A percentile compares a stretch with the other conserved stretches of the same genome.
These are phyloP conservation scores for Eudemis profundana DNA, from an alignment of 2,888 invertebrate genomes.

Conservation along the genomic window DNA sequence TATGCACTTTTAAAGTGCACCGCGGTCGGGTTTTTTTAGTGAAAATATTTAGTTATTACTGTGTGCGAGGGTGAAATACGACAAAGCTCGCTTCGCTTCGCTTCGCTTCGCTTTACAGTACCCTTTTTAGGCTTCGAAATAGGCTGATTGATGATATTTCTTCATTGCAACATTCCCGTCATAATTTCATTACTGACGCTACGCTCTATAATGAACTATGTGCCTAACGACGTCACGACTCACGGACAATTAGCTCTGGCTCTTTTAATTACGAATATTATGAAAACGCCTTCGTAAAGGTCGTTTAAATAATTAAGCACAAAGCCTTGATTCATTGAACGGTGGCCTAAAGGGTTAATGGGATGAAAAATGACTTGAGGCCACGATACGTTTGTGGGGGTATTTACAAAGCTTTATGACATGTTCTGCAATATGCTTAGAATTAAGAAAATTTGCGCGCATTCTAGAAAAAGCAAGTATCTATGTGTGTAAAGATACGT, in stretches of 20 bases:
- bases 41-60: too few relatives aligned
- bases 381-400: slow-evolving; percentile 36
- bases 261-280: slow-evolving; percentile 79
- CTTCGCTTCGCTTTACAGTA: too few relatives aligned
- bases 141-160: too few relatives aligned
- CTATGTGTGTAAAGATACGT: too few relatives aligned
- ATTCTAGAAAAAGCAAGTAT: neutral
- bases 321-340: slow-evolving; percentile 68
- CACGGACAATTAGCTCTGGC: slow-evolving; percentile 75
- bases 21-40: too few relatives aligned
- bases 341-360: slow-evolving; percentile 76
- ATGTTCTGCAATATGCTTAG: slow-evolving; percentile 5
- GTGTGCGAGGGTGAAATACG: too few relatives aligned
- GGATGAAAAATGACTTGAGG: slow-evolving; percentile 62
- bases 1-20: too few relatives aligned
- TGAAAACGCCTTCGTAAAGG: slow-evolving; percentile 72
- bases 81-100: too few relatives aligned
- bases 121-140: too few relatives aligned
- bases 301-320: slow-evolving; percentile 75
- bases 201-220: slow-evolving; percentile 65
- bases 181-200: slow-evolving; percentile 35
- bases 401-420: slow-evolving; percentile 28
- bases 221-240: slow-evolving; percentile 62
- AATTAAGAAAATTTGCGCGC: neutral
- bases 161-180: slow-evolving; percentile 3